A percentile compares a stretch with the other conserved stretches of the same genome.
These are phyloP conservation scores for Nanger granti DNA, from an alignment of 2,113 vertebrate genomes.

Conservation along the genomic window DNA sequence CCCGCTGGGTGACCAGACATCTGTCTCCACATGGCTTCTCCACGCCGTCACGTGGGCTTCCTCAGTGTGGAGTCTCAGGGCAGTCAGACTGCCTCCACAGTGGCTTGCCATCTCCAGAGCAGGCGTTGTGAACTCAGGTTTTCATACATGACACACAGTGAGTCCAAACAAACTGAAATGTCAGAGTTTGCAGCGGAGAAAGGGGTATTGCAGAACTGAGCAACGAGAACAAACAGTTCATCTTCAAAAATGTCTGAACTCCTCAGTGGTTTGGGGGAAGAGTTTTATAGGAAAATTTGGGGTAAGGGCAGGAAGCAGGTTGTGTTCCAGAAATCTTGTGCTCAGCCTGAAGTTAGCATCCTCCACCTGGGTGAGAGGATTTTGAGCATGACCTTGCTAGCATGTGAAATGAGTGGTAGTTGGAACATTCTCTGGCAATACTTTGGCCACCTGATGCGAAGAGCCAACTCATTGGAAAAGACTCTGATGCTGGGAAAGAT, in stretches of 20 bases:
- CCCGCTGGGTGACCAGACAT: neutral
- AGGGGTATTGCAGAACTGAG: neutral
- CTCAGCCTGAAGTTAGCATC: neutral
- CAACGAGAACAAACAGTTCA: neutral
- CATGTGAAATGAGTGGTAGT: neutral
- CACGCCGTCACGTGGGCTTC: neutral
- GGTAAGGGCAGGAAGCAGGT: neutral
- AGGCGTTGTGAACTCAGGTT: neutral
- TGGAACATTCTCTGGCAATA: neutral
- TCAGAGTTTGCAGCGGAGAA: neutral
- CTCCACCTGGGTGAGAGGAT: neutral
- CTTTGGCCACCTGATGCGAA: neutral
- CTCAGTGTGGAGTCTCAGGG: neutral
- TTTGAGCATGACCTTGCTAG: neutral
- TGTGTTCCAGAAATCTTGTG: neutral
- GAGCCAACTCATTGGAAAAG: neutral
- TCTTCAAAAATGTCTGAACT: neutral
- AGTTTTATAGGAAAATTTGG: neutral
- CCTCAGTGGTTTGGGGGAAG: neutral
- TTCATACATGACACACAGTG: neutral
- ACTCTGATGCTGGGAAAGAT: neutral
- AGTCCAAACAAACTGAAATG: neutral
- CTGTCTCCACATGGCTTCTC: neutral
- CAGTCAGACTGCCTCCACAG: neutral
- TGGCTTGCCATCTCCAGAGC: neutral